Base-by-base conservation (phyloP, 2,888 invertebrate genomes). In the Cerastis leucographa region DNA sequence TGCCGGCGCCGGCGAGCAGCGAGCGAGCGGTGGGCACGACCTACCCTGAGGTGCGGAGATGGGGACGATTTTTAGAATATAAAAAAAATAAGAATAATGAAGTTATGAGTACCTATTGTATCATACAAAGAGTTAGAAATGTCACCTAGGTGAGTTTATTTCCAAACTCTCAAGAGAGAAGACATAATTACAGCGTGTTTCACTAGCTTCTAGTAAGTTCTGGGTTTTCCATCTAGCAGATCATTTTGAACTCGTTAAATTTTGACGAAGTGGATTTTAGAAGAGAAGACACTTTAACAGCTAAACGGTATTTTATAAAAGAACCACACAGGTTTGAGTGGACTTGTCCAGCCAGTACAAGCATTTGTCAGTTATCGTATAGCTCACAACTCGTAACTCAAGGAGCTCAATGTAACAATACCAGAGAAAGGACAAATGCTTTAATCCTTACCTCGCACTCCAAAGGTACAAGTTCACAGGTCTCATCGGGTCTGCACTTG, bases 21-120 rank as follows among this genome's bases (percentile, higher is more conserved):
- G 98, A 0, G 98, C 98, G 67, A 99, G 97, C 0, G 98, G 97
- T 0, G 98, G 98, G 89, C 99, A 99, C 0, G 97, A 97, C 2
- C 97, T 97, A 71, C 97, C 94, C 96, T 96, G 77, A 3, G 65
- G 44, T 6, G 12, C 3, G 19, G 8, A 44, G n/a, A 54, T 6
- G n/a, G 7, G n/a, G 35, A 40, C 19, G 5, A 46, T 4, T 25
- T 35, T 42, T 69, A 17, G 35, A 68, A 40, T 35, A 35, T 35
- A 35, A 35, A 35, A 35, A 35, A 35, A 35, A 35, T 2, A 35
- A n/a, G 35, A 6, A 25, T 49, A 49, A 46, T 17, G 22, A 29
- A 46, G 2, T 14, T 44, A 14, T 46, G 17, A 46, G 46, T 46
- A 46, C 35, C 35, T 35, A 2, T 6, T 17, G 46, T 46, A 17